Percentiles rank a stretch among this genome's conserved stretches.
Evolutionary conservation across 2,113 vertebrate species (phyloP).

Genomic region (Symphodus melops): DNA sequence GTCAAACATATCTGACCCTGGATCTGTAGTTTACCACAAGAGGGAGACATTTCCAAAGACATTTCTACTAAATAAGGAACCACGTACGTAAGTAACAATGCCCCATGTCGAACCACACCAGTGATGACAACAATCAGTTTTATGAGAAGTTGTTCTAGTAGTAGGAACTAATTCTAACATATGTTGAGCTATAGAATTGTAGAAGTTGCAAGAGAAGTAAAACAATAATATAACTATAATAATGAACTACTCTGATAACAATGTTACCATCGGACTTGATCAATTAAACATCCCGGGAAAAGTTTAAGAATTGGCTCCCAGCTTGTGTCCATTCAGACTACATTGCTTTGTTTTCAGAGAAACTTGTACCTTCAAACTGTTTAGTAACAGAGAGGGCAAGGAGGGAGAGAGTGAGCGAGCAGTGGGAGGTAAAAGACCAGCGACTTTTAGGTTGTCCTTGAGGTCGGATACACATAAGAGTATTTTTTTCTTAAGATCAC

Average conservation of each 20-base stretch:
- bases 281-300: not conserved
- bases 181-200: not conserved
- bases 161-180: not conserved
- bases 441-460: conserved; percentile 97
- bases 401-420: conserved; percentile 22
- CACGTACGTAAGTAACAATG: not conserved
- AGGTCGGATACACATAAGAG: conserved; percentile 85
- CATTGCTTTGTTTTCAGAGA: conserved; percentile 28
- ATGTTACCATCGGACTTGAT: not conserved
- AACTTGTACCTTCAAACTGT: conserved; percentile 54
- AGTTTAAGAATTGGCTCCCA: not conserved
- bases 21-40: conserved; percentile 56
- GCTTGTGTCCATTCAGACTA: not conserved
- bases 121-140: not conserved
- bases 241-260: not conserved
- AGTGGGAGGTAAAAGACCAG: conserved; percentile 62
- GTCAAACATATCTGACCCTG: not conserved
- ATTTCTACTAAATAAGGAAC: conserved; percentile 12
- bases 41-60: conserved; percentile 64
- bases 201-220: not conserved
- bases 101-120: not conserved
- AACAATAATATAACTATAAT: too few relatives aligned
- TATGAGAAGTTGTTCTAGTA: not conserved
- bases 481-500: conserved; percentile 88
- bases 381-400: conserved; percentile 13